Evolutionary conservation across 1,140 invertebrate species (phyloP), one percentile per base, ranked within the genome.

Genomic region (Periplaneta americana): DNA sequence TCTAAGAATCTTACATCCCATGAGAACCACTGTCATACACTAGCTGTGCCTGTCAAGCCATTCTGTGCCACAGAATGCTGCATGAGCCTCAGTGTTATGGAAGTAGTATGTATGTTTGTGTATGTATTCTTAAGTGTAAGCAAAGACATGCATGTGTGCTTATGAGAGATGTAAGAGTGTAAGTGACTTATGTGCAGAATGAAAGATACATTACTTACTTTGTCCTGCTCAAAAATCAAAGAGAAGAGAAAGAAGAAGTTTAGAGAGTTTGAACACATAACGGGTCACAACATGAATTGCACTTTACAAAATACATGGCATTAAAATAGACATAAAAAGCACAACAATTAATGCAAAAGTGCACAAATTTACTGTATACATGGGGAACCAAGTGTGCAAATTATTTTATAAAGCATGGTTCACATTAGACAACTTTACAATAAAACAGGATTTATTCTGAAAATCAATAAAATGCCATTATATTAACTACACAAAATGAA

Each of bases 191-290:
- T 66, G 48, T 66, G 48, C 48, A 28, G 48, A 66, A 66, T 66
- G 22, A 66, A 66, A 66, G 48, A n/a, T 66, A 66, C 48, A 66
- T 83, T 86, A 85, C 85, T 86, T 84, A 86, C 84, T 85, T 86
- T 86, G 78, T 85, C 85, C 85, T 86, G 85, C 28, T 84, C 74
- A 82, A 79, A 84, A 82, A 84, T 83, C 33, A 82, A 83, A 82
- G 78, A 84, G 83, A 81, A 83, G 76, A 85, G 81, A 83, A 83
- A 84, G 74, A 83, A 84, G 82, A 83, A 37, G 57, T 81, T 84
- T 77, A 83, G 81, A 82, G 35, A 77, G 79, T 36, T 81, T 77
- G 57, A 34, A 74, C 34, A 75, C 34, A 48, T 31, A 76, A 74
- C 28, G n/a, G 36, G 76, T 22, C 28, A 36, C 36, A 78, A 78